A percentile compares a stretch with the other conserved stretches of the same genome.
phyloP scores from a whole-genome alignment of 2,797 vertebrate genomes.

The Heteromormyrus szaboi region DNA sequence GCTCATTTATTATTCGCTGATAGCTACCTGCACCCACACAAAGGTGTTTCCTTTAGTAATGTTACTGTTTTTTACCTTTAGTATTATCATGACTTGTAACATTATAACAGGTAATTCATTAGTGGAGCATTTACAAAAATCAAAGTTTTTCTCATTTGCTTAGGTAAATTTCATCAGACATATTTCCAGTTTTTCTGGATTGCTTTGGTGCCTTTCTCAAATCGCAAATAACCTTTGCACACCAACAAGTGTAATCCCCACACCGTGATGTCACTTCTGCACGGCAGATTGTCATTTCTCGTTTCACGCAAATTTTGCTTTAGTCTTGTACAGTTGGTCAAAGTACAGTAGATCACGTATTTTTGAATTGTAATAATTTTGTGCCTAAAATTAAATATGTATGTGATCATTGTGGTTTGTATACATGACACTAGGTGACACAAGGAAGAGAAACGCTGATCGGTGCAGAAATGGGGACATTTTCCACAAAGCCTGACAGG shows the following conservation, averaged over 20 bases:
- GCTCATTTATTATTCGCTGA: neutral
- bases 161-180: neutral
- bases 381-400: neutral
- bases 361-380: neutral
- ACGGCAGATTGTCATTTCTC: neutral
- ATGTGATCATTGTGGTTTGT: neutral
- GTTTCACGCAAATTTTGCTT: neutral
- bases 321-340: neutral
- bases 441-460: neutral
- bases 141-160: neutral
- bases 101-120: neutral
- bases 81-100: neutral
- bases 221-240: neutral
- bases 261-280: neutral
- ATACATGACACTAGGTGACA: neutral
- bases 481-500: neutral
- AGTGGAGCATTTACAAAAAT: neutral
- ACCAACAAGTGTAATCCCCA: neutral
- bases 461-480: neutral
- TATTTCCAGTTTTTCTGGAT: neutral
- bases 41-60: neutral
- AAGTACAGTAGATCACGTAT: neutral
- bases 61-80: neutral
- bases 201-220: neutral
- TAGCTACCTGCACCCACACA: neutral